Conservation (phyloP, 1,140 invertebrate genomes). For the Brachionus sp. region DNA sequence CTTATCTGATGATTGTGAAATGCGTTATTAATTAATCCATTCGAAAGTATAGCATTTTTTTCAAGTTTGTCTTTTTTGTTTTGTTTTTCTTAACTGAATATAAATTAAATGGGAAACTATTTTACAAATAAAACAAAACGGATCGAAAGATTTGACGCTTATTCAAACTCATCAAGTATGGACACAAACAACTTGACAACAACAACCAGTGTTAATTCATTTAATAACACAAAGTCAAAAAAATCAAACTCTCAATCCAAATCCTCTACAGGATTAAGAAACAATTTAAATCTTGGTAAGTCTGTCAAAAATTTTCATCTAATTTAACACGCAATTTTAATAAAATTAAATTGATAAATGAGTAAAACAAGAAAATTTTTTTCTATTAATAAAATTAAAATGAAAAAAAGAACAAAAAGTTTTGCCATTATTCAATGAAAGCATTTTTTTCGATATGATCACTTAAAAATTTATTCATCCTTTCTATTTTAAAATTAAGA, state of each 20-base stretch:
- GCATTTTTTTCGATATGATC: background rate
- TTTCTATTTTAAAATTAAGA: background rate
- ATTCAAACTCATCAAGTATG: background rate
- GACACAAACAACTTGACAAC: background rate
- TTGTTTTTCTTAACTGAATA: too few relatives aligned
- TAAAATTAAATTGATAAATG: background rate
- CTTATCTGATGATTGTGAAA: background rate
- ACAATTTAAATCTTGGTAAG: background rate
- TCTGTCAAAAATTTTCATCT: background rate
- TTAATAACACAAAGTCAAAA: background rate
- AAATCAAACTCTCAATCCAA: background rate
- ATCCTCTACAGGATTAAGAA: background rate
- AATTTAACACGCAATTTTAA: background rate
- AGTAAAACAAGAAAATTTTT: background rate
- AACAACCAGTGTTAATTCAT: background rate
- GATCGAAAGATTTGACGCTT: background rate
- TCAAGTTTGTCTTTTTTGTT: background rate
- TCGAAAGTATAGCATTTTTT: background rate
- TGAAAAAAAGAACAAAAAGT: background rate
- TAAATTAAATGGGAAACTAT: background rate
- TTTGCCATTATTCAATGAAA: background rate
- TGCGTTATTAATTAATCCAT: background rate
- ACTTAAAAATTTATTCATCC: background rate
- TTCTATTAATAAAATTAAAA: background rate
- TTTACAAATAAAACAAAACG: background rate